phyloP scores from a whole-genome alignment of 2,888 invertebrate genomes.

The Keiferia lycopersicella region DNA sequence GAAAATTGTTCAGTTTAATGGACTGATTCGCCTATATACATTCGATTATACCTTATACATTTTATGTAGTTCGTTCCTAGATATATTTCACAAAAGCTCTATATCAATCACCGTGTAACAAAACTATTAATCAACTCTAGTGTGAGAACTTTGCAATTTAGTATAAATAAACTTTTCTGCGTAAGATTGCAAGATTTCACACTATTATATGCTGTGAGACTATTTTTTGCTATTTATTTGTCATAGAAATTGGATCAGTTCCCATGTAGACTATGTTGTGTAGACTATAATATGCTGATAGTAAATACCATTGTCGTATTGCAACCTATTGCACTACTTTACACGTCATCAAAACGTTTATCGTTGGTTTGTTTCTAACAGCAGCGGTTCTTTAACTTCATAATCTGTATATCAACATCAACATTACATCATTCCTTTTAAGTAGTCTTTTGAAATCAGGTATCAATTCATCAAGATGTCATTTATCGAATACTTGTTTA shows the following conservation, averaged over 20 bases:
- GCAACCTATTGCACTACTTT: constrained; percentile 40
- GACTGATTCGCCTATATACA: too few relatives aligned
- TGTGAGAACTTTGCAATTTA: not conserved
- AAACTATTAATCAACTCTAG: not conserved
- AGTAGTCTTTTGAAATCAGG: too few relatives aligned
- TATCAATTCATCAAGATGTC: too few relatives aligned
- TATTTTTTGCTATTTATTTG: constrained; percentile 29
- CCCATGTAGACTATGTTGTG: constrained; percentile 32
- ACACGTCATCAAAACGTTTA: constrained; percentile 28
- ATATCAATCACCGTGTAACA: not conserved
- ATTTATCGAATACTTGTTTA: too few relatives aligned
- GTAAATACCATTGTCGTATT: constrained; percentile 29
- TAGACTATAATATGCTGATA: constrained; percentile 18
- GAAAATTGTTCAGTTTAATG: too few relatives aligned
- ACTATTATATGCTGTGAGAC: constrained; percentile 20
- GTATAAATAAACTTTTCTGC: constrained; percentile 11
- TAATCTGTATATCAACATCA: not conserved
- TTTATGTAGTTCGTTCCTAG: too few relatives aligned
- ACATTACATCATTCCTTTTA: too few relatives aligned
- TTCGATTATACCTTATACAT: too few relatives aligned
- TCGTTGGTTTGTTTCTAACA: constrained; percentile 13
- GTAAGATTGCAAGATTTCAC: constrained; percentile 6
- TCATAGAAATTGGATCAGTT: constrained; percentile 40
- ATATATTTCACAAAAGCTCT: too few relatives aligned
- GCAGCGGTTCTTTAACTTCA: not conserved